Percentiles rank a stretch among this genome's conserved stretches.
phyloP scores from a whole-genome alignment of 2,888 invertebrate species.

The Zaprionus obscuricornis region DNA sequence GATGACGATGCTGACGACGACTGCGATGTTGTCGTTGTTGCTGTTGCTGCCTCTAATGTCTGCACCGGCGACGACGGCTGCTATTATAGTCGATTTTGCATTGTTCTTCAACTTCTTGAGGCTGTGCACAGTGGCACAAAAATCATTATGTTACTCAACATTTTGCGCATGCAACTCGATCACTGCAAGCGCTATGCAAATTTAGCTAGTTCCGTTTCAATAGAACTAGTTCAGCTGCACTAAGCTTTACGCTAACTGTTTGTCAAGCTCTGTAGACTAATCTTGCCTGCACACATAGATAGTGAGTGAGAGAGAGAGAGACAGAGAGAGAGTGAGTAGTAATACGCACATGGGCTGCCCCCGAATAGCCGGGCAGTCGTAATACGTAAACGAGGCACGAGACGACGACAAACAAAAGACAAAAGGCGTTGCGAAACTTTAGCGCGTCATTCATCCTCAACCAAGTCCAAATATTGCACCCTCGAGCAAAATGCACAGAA shows the following conservation, averaged over 20 bases:
- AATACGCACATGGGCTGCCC: too few relatives aligned
- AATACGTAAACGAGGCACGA: neutral
- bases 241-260: conserved; percentile 18
- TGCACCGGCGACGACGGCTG: conserved; percentile 65
- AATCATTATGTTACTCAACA: too few relatives aligned
- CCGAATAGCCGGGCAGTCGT: too few relatives aligned
- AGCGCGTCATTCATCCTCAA: conserved; percentile 74
- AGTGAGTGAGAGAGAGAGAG: too few relatives aligned
- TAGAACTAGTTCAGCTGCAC: too few relatives aligned
- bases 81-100: conserved; percentile 70
- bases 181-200: too few relatives aligned
- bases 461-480: conserved; percentile 75
- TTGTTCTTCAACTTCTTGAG: conserved; percentile 45
- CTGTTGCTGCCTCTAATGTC: conserved; percentile 43
- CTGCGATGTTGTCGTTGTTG: neutral
- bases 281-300: too few relatives aligned
- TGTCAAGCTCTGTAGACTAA: neutral
- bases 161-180: too few relatives aligned
- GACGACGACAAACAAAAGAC: conserved; percentile 67
- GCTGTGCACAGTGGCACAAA: conserved; percentile 49
- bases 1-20: conserved; percentile 20
- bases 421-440: conserved; percentile 76
- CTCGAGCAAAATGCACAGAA: conserved; percentile 72
- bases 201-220: too few relatives aligned
- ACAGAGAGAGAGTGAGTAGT: too few relatives aligned